These are phyloP conservation scores for Saccopteryx leptura DNA, from an alignment of 2,113 vertebrate species.

Conservation along the genomic window DNA sequence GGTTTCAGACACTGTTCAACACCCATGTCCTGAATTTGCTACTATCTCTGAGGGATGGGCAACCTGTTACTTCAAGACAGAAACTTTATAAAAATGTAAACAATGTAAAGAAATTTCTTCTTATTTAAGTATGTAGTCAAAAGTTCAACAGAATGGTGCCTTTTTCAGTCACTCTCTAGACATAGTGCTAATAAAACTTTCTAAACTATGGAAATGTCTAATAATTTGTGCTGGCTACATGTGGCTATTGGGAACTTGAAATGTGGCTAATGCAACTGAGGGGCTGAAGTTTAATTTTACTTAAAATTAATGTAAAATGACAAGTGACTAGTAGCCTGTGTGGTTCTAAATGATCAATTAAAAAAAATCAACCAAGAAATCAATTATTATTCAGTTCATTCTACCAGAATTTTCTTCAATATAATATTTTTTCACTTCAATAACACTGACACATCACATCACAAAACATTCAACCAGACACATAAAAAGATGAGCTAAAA, in stretches of 20 bases:
- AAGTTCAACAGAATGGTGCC: background rate
- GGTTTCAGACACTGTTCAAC: background rate
- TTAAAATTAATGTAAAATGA: background rate
- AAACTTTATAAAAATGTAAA: conserved; percentile 14
- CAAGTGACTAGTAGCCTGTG: too few species aligned
- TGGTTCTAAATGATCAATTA: background rate
- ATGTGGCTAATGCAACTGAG: background rate
- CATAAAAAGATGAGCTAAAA: background rate
- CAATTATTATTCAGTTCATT: background rate
- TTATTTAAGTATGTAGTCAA: background rate
- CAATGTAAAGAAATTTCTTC: background rate
- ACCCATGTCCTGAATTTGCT: background rate
- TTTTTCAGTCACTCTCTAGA: background rate
- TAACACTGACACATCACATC: background rate
- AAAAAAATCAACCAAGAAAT: background rate
- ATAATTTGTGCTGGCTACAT: background rate
- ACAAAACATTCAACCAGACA: background rate
- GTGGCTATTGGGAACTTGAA: background rate
- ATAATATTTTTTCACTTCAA: background rate
- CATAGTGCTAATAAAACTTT: background rate
- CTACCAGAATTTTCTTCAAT: background rate
- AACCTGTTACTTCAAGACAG: background rate
- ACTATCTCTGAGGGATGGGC: background rate
- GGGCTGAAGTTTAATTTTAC: background rate
- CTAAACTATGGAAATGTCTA: background rate